A percentile compares a stretch with the other conserved stretches of the same genome.
Evolutionary conservation across 92 coral and sea anemone genomes (phyloP).

Genomic region (Epizoanthus stellaris): DNA sequence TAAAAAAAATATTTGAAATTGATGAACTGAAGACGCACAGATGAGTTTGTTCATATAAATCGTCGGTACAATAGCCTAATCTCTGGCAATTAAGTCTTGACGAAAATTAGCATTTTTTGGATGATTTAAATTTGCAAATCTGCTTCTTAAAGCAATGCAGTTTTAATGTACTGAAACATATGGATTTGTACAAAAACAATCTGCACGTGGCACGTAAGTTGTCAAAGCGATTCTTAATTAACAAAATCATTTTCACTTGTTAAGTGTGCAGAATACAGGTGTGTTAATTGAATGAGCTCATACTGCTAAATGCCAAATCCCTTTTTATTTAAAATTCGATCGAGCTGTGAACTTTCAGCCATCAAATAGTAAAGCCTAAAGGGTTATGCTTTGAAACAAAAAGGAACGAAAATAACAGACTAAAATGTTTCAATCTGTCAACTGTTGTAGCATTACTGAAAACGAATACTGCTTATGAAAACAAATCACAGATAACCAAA

Average conservation of each 20-base stretch:
- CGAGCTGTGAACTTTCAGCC: not conserved
- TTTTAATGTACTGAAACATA: not conserved
- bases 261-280: constrained; percentile 24
- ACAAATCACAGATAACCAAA: too few relatives aligned
- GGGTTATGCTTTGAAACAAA: not conserved
- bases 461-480: too few relatives aligned
- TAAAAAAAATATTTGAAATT: not conserved
- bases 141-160: not conserved
- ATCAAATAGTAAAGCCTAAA: not conserved
- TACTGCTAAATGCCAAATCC: not conserved
- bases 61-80: not conserved
- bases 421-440: too few relatives aligned
- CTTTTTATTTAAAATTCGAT: too few relatives aligned
- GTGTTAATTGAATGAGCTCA: constrained; percentile 7
- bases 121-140: not conserved
- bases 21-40: not conserved
- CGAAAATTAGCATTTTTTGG: not conserved
- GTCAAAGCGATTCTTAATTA: constrained; percentile 18
- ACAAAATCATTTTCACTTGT: not conserved
- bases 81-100: not conserved
- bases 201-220: not conserved
- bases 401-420: not conserved
- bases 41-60: not conserved
- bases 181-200: too few relatives aligned
- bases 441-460: too few relatives aligned